Evolutionary conservation across 64 coral and sea anemone genomes (phyloP).

Genomic region (Dendronephthya gigantea): DNA sequence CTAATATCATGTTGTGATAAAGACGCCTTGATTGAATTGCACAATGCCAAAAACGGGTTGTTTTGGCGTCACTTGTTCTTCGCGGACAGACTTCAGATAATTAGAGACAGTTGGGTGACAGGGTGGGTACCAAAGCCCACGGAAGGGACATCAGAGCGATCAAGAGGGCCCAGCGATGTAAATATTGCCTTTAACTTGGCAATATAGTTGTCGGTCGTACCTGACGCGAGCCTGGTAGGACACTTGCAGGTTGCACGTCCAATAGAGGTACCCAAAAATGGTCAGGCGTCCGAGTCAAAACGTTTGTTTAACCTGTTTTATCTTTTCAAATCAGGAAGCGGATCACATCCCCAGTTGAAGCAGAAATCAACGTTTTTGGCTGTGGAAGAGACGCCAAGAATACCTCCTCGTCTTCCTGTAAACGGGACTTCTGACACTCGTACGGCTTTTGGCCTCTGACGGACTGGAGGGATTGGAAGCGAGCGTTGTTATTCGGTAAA

Average conservation of each 20-base stretch:
- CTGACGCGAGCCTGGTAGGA: background rate
- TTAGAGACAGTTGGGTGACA: background rate
- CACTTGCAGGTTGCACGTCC: background rate
- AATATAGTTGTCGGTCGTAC: conserved; percentile 14
- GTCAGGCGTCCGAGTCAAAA: background rate
- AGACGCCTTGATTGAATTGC: background rate
- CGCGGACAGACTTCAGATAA: conserved; percentile 15
- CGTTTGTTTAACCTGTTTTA: background rate
- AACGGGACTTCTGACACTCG: conserved; percentile 26
- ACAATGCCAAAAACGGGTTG: conserved; percentile 18
- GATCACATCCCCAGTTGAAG: background rate
- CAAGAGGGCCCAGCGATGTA: background rate
- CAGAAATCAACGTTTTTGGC: conserved; percentile 13
- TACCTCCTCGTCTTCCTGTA: conserved; percentile 19
- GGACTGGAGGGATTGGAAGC: background rate
- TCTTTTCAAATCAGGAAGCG: conserved; percentile 38
- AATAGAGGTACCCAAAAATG: background rate
- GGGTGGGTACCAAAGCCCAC: conserved; percentile 2
- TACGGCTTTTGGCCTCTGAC: conserved; percentile 6
- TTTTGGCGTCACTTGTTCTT: conserved; percentile 34
- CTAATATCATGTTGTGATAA: background rate
- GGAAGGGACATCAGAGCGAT: background rate
- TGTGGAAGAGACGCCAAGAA: conserved; percentile 23
- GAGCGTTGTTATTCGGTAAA: background rate
- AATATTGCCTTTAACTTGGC: conserved; percentile 34